Conservation (phyloP, 2,113 vertebrate genomes). For the Salvator merianae region DNA sequence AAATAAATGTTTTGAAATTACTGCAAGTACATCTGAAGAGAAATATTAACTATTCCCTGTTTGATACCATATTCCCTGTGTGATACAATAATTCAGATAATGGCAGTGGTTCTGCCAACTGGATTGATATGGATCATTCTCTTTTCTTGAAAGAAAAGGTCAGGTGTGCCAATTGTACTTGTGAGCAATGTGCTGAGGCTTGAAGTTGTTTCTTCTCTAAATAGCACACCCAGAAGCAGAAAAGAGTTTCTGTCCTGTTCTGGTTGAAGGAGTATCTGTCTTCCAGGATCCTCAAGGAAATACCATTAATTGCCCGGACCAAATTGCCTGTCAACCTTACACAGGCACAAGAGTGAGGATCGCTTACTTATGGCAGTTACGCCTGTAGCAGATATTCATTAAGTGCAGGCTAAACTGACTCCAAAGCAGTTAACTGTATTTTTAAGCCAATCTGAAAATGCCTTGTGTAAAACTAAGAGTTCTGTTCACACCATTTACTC, state of each 20-base stretch:
- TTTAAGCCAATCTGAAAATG: constrained; percentile 56
- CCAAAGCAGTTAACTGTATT: constrained; percentile 49
- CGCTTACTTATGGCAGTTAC: background rate
- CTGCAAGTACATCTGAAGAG: background rate
- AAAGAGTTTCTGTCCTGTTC: constrained; percentile 4
- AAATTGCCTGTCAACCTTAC: constrained; percentile 14
- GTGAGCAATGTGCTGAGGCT: background rate
- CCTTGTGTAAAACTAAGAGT: constrained; percentile 47
- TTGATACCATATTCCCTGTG: background rate
- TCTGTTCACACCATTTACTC: constrained; percentile 66
- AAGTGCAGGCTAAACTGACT: constrained; percentile 13
- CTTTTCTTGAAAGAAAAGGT: background rate
- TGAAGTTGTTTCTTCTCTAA: background rate
- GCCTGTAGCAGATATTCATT: constrained; percentile 22
- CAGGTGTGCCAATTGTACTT: background rate
- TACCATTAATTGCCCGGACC: constrained; percentile 18
- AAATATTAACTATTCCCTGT: background rate
- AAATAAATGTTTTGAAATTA: background rate
- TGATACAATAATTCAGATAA: too few species aligned
- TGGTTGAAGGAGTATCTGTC: constrained; percentile 18
- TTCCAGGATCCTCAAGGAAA: constrained; percentile 13
- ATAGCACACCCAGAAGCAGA: background rate
- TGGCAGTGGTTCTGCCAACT: background rate
- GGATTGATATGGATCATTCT: background rate
- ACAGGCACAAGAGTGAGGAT: constrained; percentile 9